These are phyloP conservation scores for Blastobasis lacticolella DNA, from an alignment of 2,888 invertebrate genomes.

Conservation along the genomic window DNA sequence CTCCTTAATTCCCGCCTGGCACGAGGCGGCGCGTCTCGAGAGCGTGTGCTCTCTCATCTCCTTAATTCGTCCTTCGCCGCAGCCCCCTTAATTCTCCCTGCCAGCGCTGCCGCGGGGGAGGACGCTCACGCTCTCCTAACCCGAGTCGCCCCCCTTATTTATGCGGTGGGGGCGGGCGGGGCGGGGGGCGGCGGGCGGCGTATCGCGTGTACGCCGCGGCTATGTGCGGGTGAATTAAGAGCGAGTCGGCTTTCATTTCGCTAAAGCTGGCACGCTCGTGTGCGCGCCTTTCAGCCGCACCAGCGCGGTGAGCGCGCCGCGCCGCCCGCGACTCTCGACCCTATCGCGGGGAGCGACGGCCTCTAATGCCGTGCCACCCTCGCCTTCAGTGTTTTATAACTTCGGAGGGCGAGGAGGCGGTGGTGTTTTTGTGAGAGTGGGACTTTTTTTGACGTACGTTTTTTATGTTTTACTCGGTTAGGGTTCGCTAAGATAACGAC, in stretches of 20 bases:
- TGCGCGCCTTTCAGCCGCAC: slow-evolving; percentile 65
- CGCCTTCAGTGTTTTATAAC: slow-evolving; percentile 67
- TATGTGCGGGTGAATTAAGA: slow-evolving; percentile 71
- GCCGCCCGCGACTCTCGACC: slow-evolving; percentile 46
- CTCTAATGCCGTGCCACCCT: slow-evolving; percentile 37
- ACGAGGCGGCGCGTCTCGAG: slow-evolving; percentile 66
- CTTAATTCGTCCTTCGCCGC: slow-evolving; percentile 75
- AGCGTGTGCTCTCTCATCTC: slow-evolving; percentile 73
- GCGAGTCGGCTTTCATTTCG: slow-evolving; percentile 74
- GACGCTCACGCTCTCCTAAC: slow-evolving; percentile 65
- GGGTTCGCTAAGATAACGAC: slow-evolving; percentile 71
- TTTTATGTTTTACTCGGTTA: slow-evolving; percentile 72
- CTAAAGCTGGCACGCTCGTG: slow-evolving; percentile 72
- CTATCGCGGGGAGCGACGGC: slow-evolving; percentile 48
- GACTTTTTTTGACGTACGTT: slow-evolving; percentile 73
- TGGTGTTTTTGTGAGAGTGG: slow-evolving; percentile 69
- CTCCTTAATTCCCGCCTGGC: slow-evolving; percentile 57
- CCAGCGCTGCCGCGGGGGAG: slow-evolving; percentile 51
- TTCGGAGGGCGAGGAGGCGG: slow-evolving; percentile 62
- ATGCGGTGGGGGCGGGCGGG: slow-evolving; percentile 47
- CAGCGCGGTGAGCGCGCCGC: slow-evolving; percentile 40
- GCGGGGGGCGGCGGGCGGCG: slow-evolving; percentile 32
- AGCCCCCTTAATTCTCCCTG: slow-evolving; percentile 67
- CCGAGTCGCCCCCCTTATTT: slow-evolving; percentile 69
- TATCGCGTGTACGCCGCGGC: slow-evolving; percentile 44